A percentile compares a stretch with the other conserved stretches of the same genome.
These are phyloP conservation scores for Cardiocondyla obscurior DNA, from an alignment of 1,140 invertebrate species.

Conservation along the genomic window DNA sequence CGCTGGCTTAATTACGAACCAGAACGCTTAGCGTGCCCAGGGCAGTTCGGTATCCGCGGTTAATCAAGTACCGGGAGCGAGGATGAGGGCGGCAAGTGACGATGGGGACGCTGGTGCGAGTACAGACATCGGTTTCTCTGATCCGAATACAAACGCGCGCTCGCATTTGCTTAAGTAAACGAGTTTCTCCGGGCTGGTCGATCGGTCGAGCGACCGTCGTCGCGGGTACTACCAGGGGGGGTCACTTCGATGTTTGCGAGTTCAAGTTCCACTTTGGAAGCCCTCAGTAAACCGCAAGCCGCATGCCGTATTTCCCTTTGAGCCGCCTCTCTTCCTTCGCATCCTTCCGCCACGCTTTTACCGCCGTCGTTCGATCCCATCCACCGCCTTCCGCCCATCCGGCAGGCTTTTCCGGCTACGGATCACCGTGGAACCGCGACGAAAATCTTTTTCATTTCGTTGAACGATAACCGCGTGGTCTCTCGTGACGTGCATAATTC, in stretches of 20 bases:
- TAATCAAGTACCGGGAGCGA: slow-evolving; percentile 36
- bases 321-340: background rate
- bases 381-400: background rate
- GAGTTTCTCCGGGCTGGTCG: slow-evolving; percentile 49
- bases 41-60: slow-evolving; percentile 12
- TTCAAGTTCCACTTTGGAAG: slow-evolving; percentile 51
- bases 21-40: background rate
- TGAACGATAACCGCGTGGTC: background rate
- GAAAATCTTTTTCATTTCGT: background rate
- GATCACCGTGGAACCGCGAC: background rate
- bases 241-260: slow-evolving; percentile 37
- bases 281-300: slow-evolving; percentile 56
- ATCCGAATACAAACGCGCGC: slow-evolving; percentile 57
- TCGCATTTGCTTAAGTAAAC: slow-evolving; percentile 57
- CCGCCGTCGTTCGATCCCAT: background rate
- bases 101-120: background rate
- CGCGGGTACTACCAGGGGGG: background rate
- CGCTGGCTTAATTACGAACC: slow-evolving; percentile 48
- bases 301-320: slow-evolving; percentile 30
- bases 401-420: slow-evolving; percentile 17
- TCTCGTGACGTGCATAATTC: background rate
- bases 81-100: background rate
- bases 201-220: slow-evolving; percentile 22
- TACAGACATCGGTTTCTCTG: slow-evolving; percentile 37
- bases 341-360: slow-evolving; percentile 34